Conservation (phyloP, 2,113 vertebrate species). For the Mola mola region DNA sequence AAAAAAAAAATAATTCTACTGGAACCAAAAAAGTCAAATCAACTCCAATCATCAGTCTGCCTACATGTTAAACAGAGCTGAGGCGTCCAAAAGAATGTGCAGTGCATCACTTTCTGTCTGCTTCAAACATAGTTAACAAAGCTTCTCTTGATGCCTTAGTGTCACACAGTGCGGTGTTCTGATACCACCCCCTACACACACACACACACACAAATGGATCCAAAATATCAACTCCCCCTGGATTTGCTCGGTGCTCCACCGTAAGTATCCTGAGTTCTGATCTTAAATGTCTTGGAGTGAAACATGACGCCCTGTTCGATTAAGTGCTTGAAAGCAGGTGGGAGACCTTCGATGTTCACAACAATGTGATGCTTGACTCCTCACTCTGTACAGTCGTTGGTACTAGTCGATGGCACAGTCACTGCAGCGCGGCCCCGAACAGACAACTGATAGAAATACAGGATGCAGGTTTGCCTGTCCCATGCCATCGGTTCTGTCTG, state of each 20-base stretch:
- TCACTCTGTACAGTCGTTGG: slow-evolving; percentile 67
- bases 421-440: slow-evolving; percentile 45
- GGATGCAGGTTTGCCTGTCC: slow-evolving; percentile 59
- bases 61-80: slow-evolving; percentile 48
- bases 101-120: slow-evolving; percentile 70
- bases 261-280: slow-evolving; percentile 58
- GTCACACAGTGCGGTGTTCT: slow-evolving; percentile 63
- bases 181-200: slow-evolving; percentile 25
- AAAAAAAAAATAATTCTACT: slow-evolving; percentile 32
- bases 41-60: slow-evolving; percentile 48
- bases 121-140: slow-evolving; percentile 65
- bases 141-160: slow-evolving; percentile 81
- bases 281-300: slow-evolving; percentile 53
- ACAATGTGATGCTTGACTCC: slow-evolving; percentile 47
- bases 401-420: slow-evolving; percentile 57
- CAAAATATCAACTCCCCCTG: slow-evolving; percentile 24
- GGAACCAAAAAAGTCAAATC: slow-evolving; percentile 43
- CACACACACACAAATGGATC: slow-evolving; percentile 14
- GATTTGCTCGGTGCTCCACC: slow-evolving; percentile 57
- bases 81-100: slow-evolving; percentile 77
- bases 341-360: slow-evolving; percentile 50
- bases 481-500: slow-evolving; percentile 63
- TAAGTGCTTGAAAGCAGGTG: slow-evolving; percentile 45
- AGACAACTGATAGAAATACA: slow-evolving; percentile 23
- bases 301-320: slow-evolving; percentile 51